These are phyloP conservation scores for Drosophila cardini DNA, from an alignment of 1,140 invertebrate species.

Conservation along the genomic window DNA sequence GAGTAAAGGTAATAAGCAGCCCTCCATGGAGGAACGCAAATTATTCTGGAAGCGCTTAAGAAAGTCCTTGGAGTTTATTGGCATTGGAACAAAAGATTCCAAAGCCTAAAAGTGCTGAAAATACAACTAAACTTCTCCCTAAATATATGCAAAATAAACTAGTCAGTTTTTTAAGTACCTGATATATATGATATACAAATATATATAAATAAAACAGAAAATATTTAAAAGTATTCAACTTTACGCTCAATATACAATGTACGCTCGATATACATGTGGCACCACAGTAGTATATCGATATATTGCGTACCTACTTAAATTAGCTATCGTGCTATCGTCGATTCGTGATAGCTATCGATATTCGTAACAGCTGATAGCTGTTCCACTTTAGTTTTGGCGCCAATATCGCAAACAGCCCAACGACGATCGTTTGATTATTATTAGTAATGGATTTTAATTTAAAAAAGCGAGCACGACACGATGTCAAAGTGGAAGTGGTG, in stretches of 20 bases:
- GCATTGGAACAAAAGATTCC: constrained; percentile 49
- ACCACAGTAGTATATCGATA: background rate
- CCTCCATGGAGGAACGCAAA: constrained; percentile 74
- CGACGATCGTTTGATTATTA: constrained; percentile 1
- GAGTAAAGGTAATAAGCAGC: constrained; percentile 43
- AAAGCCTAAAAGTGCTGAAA: constrained; percentile 19
- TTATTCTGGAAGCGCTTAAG: constrained; percentile 82
- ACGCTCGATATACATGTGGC: background rate
- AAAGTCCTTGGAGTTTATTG: constrained; percentile 63
- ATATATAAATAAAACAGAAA: constrained; percentile 11
- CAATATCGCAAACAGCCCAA: constrained; percentile 28
- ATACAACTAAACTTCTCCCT: background rate
- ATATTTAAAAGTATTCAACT: background rate
- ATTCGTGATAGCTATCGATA: constrained; percentile 3
- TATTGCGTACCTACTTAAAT: background rate
- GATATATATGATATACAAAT: constrained; percentile 41
- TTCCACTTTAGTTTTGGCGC: constrained; percentile 51
- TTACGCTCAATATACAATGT: background rate
- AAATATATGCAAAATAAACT: constrained; percentile 37
- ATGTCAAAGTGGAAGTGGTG: constrained; percentile 76
- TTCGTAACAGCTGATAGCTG: constrained; percentile 58
- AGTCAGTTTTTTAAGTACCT: constrained; percentile 73
- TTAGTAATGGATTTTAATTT: constrained; percentile 73
- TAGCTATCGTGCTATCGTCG: no score
- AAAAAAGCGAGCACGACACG: constrained; percentile 67